Conservation (phyloP, 1,140 invertebrate species). For the Neodiprion virginianus region DNA sequence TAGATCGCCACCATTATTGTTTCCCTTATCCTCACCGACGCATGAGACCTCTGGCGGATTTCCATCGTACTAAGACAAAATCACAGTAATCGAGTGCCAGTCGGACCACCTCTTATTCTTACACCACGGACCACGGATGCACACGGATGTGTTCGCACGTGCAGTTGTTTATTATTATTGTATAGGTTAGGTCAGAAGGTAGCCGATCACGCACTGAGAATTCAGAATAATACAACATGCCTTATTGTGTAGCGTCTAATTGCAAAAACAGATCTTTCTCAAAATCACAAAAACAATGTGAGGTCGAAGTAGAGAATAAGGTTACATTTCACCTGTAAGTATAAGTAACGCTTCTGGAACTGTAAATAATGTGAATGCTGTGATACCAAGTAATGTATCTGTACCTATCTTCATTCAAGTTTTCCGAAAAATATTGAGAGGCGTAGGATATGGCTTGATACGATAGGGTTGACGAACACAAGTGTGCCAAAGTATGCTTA, state of each 20-base stretch:
- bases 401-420: neutral
- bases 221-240: neutral
- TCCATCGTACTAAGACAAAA: too few relatives aligned
- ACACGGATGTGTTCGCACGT: too few relatives aligned
- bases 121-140: too few relatives aligned
- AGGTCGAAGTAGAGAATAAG: slow-evolving; percentile 4
- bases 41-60: too few relatives aligned
- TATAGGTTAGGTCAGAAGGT: neutral
- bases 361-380: slow-evolving; percentile 7
- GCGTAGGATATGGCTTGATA: slow-evolving; percentile 4
- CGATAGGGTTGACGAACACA: neutral
- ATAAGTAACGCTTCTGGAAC: neutral
- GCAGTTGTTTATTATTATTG: neutral
- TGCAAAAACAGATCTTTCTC: neutral
- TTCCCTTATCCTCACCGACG: too few relatives aligned
- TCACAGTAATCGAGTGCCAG: too few relatives aligned
- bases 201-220: neutral
- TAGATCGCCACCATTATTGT: too few relatives aligned
- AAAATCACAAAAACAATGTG: neutral
- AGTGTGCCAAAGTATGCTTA: slow-evolving; percentile 1
- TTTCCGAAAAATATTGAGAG: slow-evolving; percentile 1
- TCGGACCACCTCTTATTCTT: too few relatives aligned
- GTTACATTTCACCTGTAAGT: neutral
- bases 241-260: neutral
- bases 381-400: neutral